Conservation (phyloP, 2,113 vertebrate species). For the Anolis sagrei region DNA sequence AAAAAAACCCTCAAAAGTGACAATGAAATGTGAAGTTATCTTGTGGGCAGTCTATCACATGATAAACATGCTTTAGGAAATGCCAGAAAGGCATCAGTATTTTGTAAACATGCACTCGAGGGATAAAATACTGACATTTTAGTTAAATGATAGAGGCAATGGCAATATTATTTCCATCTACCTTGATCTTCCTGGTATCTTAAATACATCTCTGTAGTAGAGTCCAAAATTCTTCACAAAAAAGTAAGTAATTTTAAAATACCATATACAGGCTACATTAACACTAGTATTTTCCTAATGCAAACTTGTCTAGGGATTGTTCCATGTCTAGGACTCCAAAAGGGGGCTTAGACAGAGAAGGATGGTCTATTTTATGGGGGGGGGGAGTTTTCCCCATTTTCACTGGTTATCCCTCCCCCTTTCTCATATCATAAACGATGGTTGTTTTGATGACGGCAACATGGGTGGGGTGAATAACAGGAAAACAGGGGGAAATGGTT, state of each 20-base stretch:
- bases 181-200: background rate
- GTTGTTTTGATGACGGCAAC: too few species aligned
- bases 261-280: background rate
- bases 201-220: background rate
- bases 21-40: background rate
- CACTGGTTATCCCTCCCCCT: too few species aligned
- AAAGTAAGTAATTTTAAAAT: background rate
- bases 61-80: background rate
- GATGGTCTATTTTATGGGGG: too few species aligned
- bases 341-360: too few species aligned
- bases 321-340: too few species aligned
- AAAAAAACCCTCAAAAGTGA: background rate
- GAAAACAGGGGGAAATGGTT: too few species aligned
- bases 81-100: background rate
- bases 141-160: background rate
- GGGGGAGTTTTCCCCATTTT: too few species aligned
- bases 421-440: too few species aligned
- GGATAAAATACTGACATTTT: background rate
- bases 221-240: background rate
- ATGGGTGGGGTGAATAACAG: too few species aligned
- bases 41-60: background rate
- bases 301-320: background rate
- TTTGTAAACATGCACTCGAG: background rate
- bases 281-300: background rate
- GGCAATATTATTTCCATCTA: background rate